Percentiles rank a stretch among this genome's conserved stretches.
Evolutionary conservation across 2,888 invertebrate genomes (phyloP).

Genomic region (Cremastinae sp.): DNA sequence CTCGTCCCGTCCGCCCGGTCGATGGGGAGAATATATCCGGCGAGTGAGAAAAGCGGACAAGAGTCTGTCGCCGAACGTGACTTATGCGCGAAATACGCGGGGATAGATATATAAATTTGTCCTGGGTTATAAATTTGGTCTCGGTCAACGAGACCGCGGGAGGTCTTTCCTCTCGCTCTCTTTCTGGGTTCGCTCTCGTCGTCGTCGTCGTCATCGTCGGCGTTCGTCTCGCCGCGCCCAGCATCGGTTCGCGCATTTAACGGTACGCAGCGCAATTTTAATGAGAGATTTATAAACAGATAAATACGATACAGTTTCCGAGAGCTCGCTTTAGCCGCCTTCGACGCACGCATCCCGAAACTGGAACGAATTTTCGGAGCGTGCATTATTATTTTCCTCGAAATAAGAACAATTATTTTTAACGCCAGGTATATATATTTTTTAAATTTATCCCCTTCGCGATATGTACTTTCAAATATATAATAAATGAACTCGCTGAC

Average conservation of each 20-base stretch:
- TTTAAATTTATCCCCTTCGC: neutral
- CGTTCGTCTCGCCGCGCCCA: slow-evolving; percentile 61
- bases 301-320: slow-evolving; percentile 39
- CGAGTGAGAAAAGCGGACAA: slow-evolving; percentile 25
- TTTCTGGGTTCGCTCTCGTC: slow-evolving; percentile 27
- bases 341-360: neutral
- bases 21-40: slow-evolving; percentile 33
- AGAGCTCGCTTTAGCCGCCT: slow-evolving; percentile 26
- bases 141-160: slow-evolving; percentile 61
- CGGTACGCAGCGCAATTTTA: slow-evolving; percentile 60
- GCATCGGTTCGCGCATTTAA: slow-evolving; percentile 61
- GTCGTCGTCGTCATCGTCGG: slow-evolving; percentile 41
- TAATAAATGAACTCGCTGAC: slow-evolving; percentile 48
- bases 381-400: too few relatives aligned
- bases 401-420: too few relatives aligned
- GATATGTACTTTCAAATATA: slow-evolving; percentile 28
- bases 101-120: slow-evolving; percentile 62
- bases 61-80: slow-evolving; percentile 54
- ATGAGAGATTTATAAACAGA: slow-evolving; percentile 59
- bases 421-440: neutral
- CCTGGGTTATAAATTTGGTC: slow-evolving; percentile 59
- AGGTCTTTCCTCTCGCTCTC: slow-evolving; percentile 38
- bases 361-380: too few relatives aligned
- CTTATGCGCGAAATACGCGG: slow-evolving; percentile 51
- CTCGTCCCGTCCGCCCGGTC: neutral